Conservation (phyloP, 2,797 vertebrate genomes). For the Spea hammondii region DNA sequence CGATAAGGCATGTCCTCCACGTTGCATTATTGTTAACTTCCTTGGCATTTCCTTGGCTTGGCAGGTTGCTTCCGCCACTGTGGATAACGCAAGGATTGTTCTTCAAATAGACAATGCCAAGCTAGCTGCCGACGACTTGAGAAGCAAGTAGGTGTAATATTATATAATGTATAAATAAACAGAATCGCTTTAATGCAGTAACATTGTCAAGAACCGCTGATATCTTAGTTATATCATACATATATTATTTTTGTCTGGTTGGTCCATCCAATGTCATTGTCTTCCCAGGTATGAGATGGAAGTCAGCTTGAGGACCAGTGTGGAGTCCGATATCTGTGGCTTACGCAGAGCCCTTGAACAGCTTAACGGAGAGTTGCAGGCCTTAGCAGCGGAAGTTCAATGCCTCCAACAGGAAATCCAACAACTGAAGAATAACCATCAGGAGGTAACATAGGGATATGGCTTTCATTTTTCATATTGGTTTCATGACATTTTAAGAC, state of each 20-base stretch:
- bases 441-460: slow-evolving; percentile 63
- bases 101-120: slow-evolving; percentile 8
- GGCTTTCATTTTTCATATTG: no score
- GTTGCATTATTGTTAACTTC: no score
- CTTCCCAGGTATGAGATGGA: slow-evolving; percentile 70
- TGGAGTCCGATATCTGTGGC: slow-evolving; percentile 63
- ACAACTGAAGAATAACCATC: slow-evolving; percentile 64
- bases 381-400: slow-evolving; percentile 63
- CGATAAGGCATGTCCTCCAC: no score
- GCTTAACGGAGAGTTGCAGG: slow-evolving; percentile 58
- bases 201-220: no score
- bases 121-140: slow-evolving; percentile 9
- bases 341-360: slow-evolving; percentile 59
- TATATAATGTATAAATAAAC: no score
- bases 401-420: slow-evolving; percentile 65
- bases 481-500: no score
- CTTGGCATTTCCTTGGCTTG: no score
- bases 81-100: slow-evolving; percentile 5
- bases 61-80: neutral
- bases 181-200: no score
- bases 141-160: slow-evolving; percentile 2
- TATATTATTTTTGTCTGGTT: neutral
- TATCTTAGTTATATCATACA: no score
- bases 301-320: slow-evolving; percentile 46
- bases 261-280: neutral